Conservation (phyloP, 2,113 vertebrate genomes). For the Prietella phreatophila region DNA sequence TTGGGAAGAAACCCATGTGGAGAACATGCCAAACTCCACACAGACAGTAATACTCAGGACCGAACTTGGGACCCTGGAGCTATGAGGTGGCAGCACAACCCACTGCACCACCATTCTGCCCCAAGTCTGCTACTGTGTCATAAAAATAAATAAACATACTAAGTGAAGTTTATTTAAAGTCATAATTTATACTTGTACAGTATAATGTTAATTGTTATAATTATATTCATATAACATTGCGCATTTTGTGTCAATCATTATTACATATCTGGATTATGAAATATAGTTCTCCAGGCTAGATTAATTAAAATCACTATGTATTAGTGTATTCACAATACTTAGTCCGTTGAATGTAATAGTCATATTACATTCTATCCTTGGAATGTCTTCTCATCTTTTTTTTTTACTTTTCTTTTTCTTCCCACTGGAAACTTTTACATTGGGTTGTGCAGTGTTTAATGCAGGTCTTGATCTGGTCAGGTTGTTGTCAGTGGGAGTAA, state of each 20-base stretch:
- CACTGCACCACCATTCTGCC: background rate
- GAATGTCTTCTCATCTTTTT: conserved; percentile 50
- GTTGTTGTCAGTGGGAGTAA: conserved; percentile 61
- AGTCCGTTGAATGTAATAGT: conserved; percentile 20
- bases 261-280: background rate
- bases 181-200: background rate
- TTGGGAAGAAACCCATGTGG: background rate
- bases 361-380: conserved; percentile 39
- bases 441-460: conserved; percentile 54
- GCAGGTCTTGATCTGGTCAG: conserved; percentile 71
- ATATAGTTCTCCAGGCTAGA: no score
- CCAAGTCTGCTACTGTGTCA: background rate
- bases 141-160: background rate
- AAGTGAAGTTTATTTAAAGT: background rate
- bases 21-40: background rate
- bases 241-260: background rate
- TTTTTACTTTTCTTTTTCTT: conserved; percentile 70
- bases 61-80: background rate
- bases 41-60: background rate
- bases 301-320: background rate
- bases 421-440: conserved; percentile 56
- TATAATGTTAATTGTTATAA: background rate
- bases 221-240: background rate
- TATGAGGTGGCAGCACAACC: background rate
- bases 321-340: conserved; percentile 18